Evolutionary conservation across 2,113 vertebrate species (phyloP).

Genomic region (Pitta sordida): DNA sequence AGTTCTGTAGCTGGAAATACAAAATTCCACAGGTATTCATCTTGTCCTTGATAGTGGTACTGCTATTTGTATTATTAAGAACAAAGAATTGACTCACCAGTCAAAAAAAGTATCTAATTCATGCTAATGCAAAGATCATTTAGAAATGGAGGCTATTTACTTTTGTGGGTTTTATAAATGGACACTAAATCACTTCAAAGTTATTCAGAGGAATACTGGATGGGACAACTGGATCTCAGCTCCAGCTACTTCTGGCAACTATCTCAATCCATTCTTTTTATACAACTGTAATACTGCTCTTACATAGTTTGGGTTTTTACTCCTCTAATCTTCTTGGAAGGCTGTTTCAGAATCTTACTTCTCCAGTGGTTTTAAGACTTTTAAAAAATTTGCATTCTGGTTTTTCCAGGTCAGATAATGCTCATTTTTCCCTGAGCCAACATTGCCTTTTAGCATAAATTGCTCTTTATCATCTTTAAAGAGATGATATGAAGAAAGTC

Average conservation of each 20-base stretch:
- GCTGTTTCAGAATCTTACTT: neutral
- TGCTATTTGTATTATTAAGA: neutral
- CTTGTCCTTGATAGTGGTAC: neutral
- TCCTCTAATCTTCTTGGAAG: neutral
- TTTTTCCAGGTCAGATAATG: neutral
- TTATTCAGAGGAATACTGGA: neutral
- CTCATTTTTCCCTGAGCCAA: neutral
- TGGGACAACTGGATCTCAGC: neutral
- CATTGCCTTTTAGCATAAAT: neutral
- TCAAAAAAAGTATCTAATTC: neutral
- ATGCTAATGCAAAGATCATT: neutral
- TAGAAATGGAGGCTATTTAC: neutral
- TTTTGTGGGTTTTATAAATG: neutral
- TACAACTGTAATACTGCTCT: neutral
- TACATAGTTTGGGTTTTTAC: neutral
- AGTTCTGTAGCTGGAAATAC: neutral
- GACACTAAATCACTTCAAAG: neutral
- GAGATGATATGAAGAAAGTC: neutral
- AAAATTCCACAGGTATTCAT: neutral
- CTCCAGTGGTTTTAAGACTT: neutral
- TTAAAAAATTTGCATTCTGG: neutral
- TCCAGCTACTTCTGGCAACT: neutral
- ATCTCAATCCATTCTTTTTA: neutral
- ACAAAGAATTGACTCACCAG: neutral
- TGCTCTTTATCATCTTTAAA: neutral